Conservation (phyloP, 35 echinoderm and acorn worm species). For the Stichopus chloronotus region DNA sequence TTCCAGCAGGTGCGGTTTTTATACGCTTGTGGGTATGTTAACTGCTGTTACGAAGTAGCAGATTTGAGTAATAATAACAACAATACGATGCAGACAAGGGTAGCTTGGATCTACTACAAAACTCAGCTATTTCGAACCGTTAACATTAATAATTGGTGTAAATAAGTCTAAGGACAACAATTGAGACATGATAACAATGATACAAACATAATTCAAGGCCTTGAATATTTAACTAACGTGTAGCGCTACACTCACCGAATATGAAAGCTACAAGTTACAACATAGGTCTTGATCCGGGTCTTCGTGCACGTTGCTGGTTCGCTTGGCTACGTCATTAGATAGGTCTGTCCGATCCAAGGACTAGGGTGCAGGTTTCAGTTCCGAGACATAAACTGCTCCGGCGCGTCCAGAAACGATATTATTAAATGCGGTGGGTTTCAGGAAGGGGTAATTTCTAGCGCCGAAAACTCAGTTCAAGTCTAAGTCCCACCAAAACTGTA, state of each 20-base stretch:
- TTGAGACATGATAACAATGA: background rate
- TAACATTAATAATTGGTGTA: background rate
- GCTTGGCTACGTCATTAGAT: background rate
- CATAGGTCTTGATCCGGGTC: background rate
- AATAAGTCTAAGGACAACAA: background rate
- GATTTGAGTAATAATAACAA: constrained; percentile 9
- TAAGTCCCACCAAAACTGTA: background rate
- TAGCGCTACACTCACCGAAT: background rate
- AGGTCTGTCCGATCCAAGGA: background rate
- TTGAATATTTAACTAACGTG: background rate
- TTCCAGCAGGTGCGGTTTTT: no score
- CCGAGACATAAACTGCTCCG: background rate
- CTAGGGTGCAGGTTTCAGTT: background rate
- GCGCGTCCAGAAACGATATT: no score
- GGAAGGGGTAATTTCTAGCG: no score
- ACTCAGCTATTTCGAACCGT: background rate
- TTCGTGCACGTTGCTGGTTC: background rate
- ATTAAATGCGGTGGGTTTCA: no score
- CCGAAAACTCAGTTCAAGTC: constrained; percentile 3
- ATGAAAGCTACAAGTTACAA: background rate
- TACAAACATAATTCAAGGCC: background rate
- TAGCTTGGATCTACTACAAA: background rate
- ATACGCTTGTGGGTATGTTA: no score
- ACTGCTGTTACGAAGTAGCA: background rate
- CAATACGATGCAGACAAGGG: background rate